Evolutionary conservation across 2,113 vertebrate species (phyloP).

Genomic region (Solea senegalensis): DNA sequence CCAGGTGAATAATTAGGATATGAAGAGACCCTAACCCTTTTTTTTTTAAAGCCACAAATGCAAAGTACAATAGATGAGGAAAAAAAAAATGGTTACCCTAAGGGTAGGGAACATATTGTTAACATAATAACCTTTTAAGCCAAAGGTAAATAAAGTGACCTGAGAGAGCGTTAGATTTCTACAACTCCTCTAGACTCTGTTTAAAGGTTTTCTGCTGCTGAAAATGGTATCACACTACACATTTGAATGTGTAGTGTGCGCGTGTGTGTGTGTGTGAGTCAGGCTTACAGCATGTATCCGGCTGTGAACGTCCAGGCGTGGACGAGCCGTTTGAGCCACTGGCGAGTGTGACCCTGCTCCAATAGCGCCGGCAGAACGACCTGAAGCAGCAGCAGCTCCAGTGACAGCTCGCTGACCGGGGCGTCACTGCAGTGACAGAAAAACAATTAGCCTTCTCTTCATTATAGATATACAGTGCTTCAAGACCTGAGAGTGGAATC

Average conservation of each 20-base stretch:
- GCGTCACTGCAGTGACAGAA: constrained; percentile 85
- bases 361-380: constrained; percentile 94
- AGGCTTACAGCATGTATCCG: constrained; percentile 90
- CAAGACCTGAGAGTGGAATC: no score
- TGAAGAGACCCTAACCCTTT: background rate
- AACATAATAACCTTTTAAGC: no score
- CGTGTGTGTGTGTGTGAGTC: no score
- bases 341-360: constrained; percentile 95
- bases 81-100: no score
- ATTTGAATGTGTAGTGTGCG: background rate
- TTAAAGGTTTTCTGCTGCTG: background rate
- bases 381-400: constrained; percentile 95
- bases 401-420: constrained; percentile 94
- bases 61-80: no score
- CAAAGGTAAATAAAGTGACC: no score
- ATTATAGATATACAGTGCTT: no score
- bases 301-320: constrained; percentile 94
- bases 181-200: no score
- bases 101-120: no score
- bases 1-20: background rate
- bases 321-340: constrained; percentile 96
- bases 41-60: no score
- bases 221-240: background rate
- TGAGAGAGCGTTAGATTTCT: no score
- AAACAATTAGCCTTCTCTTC: background rate